These are phyloP conservation scores for Microtus agrestis DNA, from an alignment of 2,797 vertebrate genomes.

Conservation along the genomic window DNA sequence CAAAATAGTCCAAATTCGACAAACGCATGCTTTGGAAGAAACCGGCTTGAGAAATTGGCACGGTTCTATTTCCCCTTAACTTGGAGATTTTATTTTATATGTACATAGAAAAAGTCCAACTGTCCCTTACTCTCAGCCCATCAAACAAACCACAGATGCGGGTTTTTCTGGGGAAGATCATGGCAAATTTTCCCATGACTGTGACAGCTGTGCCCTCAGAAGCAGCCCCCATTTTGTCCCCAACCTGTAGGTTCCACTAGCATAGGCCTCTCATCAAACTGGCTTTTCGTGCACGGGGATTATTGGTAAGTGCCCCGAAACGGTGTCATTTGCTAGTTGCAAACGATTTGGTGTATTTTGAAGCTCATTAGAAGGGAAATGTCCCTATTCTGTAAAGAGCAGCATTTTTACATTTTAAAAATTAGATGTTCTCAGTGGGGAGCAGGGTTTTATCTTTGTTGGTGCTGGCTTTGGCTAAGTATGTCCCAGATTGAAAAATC, in stretches of 20 bases:
- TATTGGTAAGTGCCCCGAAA: conserved; percentile 71
- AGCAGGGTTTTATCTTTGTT: conserved; percentile 84
- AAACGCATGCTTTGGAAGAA: conserved; percentile 54
- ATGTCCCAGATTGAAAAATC: conserved; percentile 85
- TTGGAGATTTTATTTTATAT: conserved; percentile 19
- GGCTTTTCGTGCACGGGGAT: conserved; percentile 49
- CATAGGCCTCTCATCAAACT: conserved; percentile 31
- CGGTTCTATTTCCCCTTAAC: background rate
- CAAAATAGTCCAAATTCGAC: conserved; percentile 72
- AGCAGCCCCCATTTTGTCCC: conserved; percentile 66
- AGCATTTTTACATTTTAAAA: conserved; percentile 88
- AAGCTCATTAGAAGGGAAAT: conserved; percentile 85
- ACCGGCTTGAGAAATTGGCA: background rate
- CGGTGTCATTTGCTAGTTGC: conserved; percentile 70
- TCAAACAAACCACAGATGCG: background rate
- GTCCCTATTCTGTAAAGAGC: conserved; percentile 82
- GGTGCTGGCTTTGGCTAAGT: conserved; percentile 85
- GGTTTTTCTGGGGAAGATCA: conserved; percentile 30
- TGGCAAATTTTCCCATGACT: background rate
- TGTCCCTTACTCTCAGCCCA: background rate
- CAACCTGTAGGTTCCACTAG: conserved; percentile 68
- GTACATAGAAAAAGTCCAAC: background rate
- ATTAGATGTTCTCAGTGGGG: conserved; percentile 87
- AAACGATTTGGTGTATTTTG: conserved; percentile 81
- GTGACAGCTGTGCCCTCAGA: conserved; percentile 75